Evolutionary conservation across 2,888 invertebrate species (phyloP).

Genomic region (Tanypteryx hageni): DNA sequence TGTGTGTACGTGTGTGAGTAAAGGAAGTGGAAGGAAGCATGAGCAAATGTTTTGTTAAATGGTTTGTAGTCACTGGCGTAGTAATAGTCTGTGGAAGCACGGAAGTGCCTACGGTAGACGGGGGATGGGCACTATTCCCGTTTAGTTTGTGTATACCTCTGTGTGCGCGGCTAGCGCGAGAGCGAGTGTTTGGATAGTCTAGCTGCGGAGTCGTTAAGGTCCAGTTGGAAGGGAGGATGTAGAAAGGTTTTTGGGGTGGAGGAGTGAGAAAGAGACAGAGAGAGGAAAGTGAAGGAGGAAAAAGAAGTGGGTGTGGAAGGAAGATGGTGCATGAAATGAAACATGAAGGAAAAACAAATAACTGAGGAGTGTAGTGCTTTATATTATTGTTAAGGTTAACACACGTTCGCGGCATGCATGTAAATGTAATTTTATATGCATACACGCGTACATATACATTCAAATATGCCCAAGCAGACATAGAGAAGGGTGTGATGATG

Average conservation of each 20-base stretch:
- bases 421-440: no score
- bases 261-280: not conserved
- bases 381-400: no score
- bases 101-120: not conserved
- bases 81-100: not conserved
- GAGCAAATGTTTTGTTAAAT: slow-evolving; percentile 24
- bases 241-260: not conserved
- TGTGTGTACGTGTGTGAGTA: not conserved
- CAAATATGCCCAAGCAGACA: no score
- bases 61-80: slow-evolving; percentile 17
- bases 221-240: not conserved
- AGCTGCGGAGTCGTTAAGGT: not conserved
- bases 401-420: no score
- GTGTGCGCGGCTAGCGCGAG: not conserved
- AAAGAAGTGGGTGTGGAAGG: not conserved
- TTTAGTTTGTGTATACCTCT: no score
- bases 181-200: not conserved
- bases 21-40: not conserved
- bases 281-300: not conserved
- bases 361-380: no score
- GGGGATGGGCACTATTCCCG: no score
- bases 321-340: not conserved
- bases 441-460: no score
- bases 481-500: no score
- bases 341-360: no score